A percentile compares a stretch with the other conserved stretches of the same genome.
Conservation (phyloP, 2,797 vertebrate genomes). For the Urophycis tenuis region DNA sequence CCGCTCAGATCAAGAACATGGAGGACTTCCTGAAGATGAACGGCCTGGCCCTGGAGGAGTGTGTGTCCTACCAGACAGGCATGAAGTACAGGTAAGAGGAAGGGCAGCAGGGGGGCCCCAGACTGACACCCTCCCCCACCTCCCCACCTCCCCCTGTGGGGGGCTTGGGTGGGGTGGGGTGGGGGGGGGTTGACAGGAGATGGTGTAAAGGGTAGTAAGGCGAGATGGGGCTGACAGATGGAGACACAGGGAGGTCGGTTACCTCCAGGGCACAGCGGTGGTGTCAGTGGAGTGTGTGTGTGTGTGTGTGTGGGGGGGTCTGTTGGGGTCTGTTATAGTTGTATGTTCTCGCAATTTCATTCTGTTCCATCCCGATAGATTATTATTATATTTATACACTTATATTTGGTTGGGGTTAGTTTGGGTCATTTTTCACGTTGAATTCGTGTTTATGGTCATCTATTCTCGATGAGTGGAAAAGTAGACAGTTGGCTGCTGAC, state of each 20-base stretch:
- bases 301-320: too few relatives aligned
- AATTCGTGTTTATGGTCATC: neutral
- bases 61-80: conserved; percentile 86
- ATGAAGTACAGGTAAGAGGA: conserved; percentile 97
- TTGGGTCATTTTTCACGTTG: neutral
- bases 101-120: conserved; percentile 32
- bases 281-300: neutral
- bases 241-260: neutral
- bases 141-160: conserved; percentile 1
- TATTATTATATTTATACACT: too few relatives aligned
- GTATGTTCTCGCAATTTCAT: neutral
- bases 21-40: conserved; percentile 98
- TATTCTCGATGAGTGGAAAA: conserved; percentile 5
- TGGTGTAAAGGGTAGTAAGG: neutral
- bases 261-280: neutral
- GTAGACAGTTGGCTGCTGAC: conserved; percentile 8
- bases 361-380: too few relatives aligned
- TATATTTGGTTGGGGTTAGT: neutral
- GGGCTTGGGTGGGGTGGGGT: conserved; percentile 20
- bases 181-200: conserved; percentile 15
- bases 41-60: conserved; percentile 85
- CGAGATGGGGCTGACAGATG: neutral
- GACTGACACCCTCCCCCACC: too few relatives aligned
- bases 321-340: neutral
- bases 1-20: conserved; percentile 88